Evolutionary conservation across 2,113 vertebrate species (phyloP).

Genomic region (Camarhynchus parvulus): DNA sequence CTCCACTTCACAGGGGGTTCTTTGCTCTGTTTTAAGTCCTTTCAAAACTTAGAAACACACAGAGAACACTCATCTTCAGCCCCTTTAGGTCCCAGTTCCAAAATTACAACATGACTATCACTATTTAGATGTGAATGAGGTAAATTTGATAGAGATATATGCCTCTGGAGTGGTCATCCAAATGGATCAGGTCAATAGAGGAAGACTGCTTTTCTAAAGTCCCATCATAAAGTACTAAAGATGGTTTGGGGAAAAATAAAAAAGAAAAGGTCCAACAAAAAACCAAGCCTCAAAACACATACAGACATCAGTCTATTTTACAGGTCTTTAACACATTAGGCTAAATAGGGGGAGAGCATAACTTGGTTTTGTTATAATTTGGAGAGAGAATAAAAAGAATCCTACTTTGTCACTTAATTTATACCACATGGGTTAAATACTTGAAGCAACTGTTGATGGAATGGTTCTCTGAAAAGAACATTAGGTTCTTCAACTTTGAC

Average conservation of each 20-base stretch:
- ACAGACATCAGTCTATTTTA: neutral
- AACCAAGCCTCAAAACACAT: neutral
- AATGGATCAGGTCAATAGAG: neutral
- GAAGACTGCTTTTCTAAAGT: neutral
- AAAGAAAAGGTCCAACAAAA: neutral
- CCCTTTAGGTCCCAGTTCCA: neutral
- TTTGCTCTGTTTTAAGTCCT: neutral
- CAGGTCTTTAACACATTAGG: neutral
- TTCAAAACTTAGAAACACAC: neutral
- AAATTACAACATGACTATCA: neutral
- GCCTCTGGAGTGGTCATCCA: neutral
- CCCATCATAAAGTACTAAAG: neutral
- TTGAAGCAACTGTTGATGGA: neutral
- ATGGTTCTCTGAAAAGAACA: neutral
- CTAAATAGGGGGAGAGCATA: neutral
- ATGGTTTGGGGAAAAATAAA: accelerated
- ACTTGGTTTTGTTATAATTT: neutral
- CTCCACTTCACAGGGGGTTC: neutral
- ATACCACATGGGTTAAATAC: neutral
- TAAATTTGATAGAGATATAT: neutral
- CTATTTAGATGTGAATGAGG: neutral
- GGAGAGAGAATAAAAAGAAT: neutral
- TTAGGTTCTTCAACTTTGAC: neutral
- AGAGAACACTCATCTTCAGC: neutral
- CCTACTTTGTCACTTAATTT: neutral